Percentiles rank a stretch among this genome's conserved stretches.
These are phyloP conservation scores for Neogale vison DNA, from an alignment of 2,113 vertebrate genomes.

Conservation along the genomic window DNA sequence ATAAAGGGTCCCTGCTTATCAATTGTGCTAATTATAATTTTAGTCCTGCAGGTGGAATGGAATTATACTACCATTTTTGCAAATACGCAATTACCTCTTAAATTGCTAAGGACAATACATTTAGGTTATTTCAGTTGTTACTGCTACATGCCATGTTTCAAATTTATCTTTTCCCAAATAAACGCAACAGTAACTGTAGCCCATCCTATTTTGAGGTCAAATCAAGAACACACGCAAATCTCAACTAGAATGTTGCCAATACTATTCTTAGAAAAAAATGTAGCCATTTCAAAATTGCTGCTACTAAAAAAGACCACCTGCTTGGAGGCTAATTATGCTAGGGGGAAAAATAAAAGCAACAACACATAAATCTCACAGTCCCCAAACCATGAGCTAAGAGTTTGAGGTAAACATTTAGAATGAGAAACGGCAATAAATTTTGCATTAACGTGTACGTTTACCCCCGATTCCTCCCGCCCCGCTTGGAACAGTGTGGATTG, in stretches of 20 bases:
- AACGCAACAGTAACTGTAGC: neutral
- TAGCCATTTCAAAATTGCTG: neutral
- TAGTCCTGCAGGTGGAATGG: neutral
- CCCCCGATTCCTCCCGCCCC: accelerated
- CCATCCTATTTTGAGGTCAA: neutral
- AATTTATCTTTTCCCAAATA: neutral
- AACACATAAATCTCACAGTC: neutral
- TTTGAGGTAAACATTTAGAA: neutral
- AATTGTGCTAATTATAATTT: neutral
- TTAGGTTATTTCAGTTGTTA: neutral
- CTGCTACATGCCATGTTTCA: neutral
- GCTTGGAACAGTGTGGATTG: accelerated
- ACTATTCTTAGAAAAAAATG: neutral
- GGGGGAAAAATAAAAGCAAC: neutral
- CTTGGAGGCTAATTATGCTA: neutral
- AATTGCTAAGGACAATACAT: neutral
- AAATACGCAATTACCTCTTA: neutral
- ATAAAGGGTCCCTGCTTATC: neutral
- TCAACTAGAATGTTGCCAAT: neutral
- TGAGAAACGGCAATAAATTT: neutral
- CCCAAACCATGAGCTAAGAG: neutral
- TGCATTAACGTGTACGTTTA: accelerated
- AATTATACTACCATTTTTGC: neutral
- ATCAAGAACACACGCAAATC: neutral
- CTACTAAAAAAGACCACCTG: neutral